phyloP scores from a whole-genome alignment of 2,888 invertebrate genomes.

The Mystacides longicornis region DNA sequence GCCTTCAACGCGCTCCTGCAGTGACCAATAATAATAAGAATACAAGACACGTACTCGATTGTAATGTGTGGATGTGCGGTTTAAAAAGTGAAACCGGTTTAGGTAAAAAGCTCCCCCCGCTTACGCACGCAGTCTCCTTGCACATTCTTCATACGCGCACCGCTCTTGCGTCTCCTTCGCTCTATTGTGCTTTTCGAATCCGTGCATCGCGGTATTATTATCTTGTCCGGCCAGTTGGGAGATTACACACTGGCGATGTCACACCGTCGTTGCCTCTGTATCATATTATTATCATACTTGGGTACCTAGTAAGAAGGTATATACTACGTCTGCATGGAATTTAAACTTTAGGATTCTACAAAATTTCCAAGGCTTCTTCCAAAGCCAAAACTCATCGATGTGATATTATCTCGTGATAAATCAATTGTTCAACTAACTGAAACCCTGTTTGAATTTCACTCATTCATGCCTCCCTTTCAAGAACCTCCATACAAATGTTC shows the following conservation, averaged over 20 bases:
- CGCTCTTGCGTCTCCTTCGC: neutral
- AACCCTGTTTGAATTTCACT: too few species aligned
- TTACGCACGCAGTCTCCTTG: neutral
- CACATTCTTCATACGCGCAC: neutral
- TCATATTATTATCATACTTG: neutral
- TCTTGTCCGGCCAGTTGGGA: neutral
- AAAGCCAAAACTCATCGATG: too few species aligned
- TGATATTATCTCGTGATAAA: too few species aligned
- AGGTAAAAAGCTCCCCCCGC: constrained; percentile 13
- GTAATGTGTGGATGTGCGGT: neutral
- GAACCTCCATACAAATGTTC: too few species aligned
- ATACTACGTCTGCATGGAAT: too few species aligned
- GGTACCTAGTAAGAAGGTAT: too few species aligned
- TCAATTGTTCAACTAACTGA: too few species aligned
- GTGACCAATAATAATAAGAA: neutral
- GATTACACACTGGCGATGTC: neutral
- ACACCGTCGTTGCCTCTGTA: neutral
- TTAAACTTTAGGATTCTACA: too few species aligned
- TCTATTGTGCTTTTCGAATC: neutral
- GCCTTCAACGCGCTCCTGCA: constrained; percentile 3
- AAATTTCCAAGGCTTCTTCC: too few species aligned
- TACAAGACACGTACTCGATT: neutral
- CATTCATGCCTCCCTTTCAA: too few species aligned
- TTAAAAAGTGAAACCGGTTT: constrained; percentile 15
- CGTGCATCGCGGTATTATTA: neutral